Conservation (phyloP, 2,888 invertebrate genomes). For the Pachliopta kotzebuea region DNA sequence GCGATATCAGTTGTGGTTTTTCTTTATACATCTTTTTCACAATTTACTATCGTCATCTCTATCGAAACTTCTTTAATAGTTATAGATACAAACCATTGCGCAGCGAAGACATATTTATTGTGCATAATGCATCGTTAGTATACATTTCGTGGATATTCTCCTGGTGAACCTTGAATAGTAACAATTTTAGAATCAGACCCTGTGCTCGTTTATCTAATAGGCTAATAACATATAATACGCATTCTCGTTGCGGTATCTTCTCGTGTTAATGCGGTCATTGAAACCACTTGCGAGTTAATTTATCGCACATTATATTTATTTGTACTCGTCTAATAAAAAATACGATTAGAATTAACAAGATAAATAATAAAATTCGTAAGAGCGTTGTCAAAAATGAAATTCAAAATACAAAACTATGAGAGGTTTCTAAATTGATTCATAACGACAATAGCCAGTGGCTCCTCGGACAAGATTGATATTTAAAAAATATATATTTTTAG, state of each 20-base stretch:
- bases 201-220: slow-evolving; percentile 31
- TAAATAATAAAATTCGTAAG: no score
- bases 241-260: slow-evolving; percentile 4
- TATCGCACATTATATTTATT: slow-evolving; percentile 4
- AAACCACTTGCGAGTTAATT: slow-evolving; percentile 7
- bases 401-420: no score
- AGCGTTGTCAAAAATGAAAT: no score
- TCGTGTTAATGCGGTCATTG: slow-evolving; percentile 25
- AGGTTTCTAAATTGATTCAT: background rate
- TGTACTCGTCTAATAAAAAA: no score
- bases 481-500: no score
- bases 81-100: background rate
- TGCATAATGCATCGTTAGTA: slow-evolving; percentile 18
- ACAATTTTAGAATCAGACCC: slow-evolving; percentile 31
- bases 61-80: background rate
- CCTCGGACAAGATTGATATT: no score
- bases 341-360: no score
- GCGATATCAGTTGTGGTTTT: no score
- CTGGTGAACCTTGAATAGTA: slow-evolving; percentile 2
- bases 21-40: no score
- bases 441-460: background rate
- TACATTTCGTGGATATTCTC: slow-evolving; percentile 9
- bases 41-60: no score
- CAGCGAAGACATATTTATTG: background rate
- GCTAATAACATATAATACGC: slow-evolving; percentile 12